Evolutionary conservation across 2,113 vertebrate species (phyloP), one percentile per base, ranked within the genome.

Genomic region (Danionella cerebrum): DNA sequence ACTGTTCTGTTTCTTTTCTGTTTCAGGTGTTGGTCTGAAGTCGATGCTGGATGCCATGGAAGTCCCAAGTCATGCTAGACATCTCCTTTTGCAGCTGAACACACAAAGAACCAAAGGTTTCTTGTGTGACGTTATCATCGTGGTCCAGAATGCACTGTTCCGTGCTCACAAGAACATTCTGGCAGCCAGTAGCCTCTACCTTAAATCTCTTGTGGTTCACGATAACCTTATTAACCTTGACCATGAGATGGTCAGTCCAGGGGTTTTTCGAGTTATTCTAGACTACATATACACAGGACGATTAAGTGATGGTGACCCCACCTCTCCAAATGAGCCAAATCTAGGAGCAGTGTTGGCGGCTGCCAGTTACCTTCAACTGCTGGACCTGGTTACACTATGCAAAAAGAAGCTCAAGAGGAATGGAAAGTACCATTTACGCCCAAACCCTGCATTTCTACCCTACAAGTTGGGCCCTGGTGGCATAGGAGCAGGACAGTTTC

Each of bases 191-290:
- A 99, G 96, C 84, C 92, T 94, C 82, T 99, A 99, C 91, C 92
- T 99, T 87, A 98, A 98, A 84, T 96, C 95, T 68, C 85, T 99
- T 89, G 96, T 99, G 77, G 95, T 99, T 77, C 96, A 99, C 16
- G 96, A 98, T 90, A 99, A 99, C 87, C 91, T 99, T 82, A 93
- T 99, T 81, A 98, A 97, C 87, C 87, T 99, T 76, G 96, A 98
- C 88, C 94, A 98, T 68, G 96, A 98, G 86, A 98, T 98, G 95
- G 95, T 98, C 85, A 98, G 95, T 89, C 95, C 96, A n/a, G 91
- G 90, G 51, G 91, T 97, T 77, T 98, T 98, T 82, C 89, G 96
- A 80, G 90, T 97, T 78, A 94, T 98, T 84, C 89, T 98, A 80
- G 96, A 98, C 86, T 98, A 98, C 84, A 98, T 98, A 84, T 98